Evolutionary conservation across 2,888 invertebrate genomes (phyloP).

Genomic region (Salpingus planirostris): DNA sequence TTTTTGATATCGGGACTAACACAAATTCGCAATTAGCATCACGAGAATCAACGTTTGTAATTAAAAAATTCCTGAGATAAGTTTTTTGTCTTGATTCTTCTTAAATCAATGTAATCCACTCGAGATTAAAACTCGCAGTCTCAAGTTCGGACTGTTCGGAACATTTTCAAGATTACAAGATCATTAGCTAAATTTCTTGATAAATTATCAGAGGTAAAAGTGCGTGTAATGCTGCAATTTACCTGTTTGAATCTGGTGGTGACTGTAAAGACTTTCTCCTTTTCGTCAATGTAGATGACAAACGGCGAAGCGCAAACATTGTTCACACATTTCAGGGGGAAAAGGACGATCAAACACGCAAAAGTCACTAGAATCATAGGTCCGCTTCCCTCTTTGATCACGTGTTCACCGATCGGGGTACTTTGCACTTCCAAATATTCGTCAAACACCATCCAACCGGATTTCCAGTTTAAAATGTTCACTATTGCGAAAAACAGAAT

Average conservation of each 20-base stretch:
- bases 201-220: too few species aligned
- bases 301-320: constrained; percentile 52
- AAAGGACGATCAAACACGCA: constrained; percentile 22
- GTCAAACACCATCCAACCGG: constrained; percentile 39
- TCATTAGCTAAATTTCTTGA: too few species aligned
- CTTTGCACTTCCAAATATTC: constrained; percentile 15
- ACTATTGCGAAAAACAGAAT: constrained; percentile 45
- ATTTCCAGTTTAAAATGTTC: constrained; percentile 48
- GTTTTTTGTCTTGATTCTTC: too few species aligned
- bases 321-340: constrained; percentile 45
- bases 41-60: too few species aligned
- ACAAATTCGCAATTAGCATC: too few species aligned
- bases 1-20: too few species aligned
- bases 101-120: too few species aligned
- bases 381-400: constrained; percentile 9
- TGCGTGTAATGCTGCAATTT: too few species aligned
- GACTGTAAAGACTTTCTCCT: constrained; percentile 50
- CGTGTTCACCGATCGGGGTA: constrained; percentile 11
- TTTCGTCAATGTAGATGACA: constrained; percentile 49
- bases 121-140: too few species aligned
- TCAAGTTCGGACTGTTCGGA: too few species aligned
- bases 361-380: constrained; percentile 15
- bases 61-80: too few species aligned
- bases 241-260: constrained; percentile 50
- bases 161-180: too few species aligned